Percentiles rank a stretch among this genome's conserved stretches.
phyloP scores from a whole-genome alignment of 2,797 vertebrate genomes.

The Silurus lanzhouensis region DNA sequence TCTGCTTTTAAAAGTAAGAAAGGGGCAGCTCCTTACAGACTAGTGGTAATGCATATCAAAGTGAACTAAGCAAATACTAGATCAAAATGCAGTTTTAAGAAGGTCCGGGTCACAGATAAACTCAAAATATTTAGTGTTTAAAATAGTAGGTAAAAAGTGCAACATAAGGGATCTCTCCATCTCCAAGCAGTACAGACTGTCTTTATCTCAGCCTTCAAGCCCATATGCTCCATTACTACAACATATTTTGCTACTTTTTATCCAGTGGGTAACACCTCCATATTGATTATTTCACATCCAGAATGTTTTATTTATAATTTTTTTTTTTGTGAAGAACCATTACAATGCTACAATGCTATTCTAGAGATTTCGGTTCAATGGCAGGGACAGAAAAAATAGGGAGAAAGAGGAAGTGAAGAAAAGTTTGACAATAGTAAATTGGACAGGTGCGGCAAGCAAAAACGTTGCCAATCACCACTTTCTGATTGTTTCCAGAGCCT shows the following conservation, averaged over 20 bases:
- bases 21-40: neutral
- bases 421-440: conserved; percentile 63
- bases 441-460: conserved; percentile 66
- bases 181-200: neutral
- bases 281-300: conserved; percentile 3
- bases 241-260: neutral
- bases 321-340: neutral
- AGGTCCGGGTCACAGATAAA: neutral
- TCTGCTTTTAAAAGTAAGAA: conserved; percentile 5
- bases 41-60: neutral
- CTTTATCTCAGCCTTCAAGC: neutral
- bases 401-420: conserved; percentile 16
- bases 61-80: neutral
- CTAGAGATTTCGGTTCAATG: neutral
- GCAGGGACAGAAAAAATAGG: neutral
- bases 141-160: neutral
- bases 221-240: neutral
- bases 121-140: neutral
- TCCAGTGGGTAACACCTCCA: neutral
- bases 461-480: conserved; percentile 72
- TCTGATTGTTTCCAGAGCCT: conserved; percentile 72
- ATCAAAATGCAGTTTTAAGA: neutral
- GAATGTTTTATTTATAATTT: too few species aligned
- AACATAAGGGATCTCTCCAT: neutral
- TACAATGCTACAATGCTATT: neutral